phyloP scores from a whole-genome alignment of 2,797 vertebrate genomes.

The Pangasius sanitwongsei region DNA sequence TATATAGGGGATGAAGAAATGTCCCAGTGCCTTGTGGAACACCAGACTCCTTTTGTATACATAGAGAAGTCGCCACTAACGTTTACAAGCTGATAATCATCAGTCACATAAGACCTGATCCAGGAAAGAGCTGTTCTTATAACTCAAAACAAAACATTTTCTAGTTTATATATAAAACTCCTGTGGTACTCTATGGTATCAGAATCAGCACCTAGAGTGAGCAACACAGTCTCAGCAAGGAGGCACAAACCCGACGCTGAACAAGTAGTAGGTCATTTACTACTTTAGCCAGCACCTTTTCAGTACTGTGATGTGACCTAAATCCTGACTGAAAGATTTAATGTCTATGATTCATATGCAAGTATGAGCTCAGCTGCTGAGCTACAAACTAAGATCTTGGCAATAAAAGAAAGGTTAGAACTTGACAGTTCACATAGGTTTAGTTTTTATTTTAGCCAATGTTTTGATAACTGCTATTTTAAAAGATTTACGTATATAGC shows the following conservation, averaged over 20 bases:
- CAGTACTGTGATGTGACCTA: conserved; percentile 5
- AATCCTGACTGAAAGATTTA: conserved; percentile 4
- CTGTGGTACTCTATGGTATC: not conserved
- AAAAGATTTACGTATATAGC: not conserved
- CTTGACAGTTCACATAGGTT: not conserved
- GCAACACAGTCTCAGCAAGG: not conserved
- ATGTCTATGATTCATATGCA: conserved; percentile 5
- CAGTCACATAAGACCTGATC: not conserved
- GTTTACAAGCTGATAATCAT: not conserved
- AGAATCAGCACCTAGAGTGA: not conserved
- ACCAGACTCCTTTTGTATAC: not conserved
- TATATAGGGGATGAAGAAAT: not conserved
- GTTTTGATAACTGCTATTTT: not conserved
- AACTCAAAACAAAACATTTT: not conserved
- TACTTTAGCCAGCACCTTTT: not conserved
- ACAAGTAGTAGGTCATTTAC: not conserved
- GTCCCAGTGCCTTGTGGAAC: not conserved
- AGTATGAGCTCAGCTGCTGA: not conserved
- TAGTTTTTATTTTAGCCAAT: not conserved
- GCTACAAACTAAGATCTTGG: not conserved
- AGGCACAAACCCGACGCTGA: not conserved
- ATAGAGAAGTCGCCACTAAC: not conserved
- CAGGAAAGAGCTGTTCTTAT: not conserved
- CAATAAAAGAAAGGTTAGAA: not conserved
- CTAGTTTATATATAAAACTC: not conserved